Percentiles rank a stretch among this genome's conserved stretches.
Evolutionary conservation across 2,888 invertebrate species (phyloP).

Genomic region (Crossocerus cetratus): DNA sequence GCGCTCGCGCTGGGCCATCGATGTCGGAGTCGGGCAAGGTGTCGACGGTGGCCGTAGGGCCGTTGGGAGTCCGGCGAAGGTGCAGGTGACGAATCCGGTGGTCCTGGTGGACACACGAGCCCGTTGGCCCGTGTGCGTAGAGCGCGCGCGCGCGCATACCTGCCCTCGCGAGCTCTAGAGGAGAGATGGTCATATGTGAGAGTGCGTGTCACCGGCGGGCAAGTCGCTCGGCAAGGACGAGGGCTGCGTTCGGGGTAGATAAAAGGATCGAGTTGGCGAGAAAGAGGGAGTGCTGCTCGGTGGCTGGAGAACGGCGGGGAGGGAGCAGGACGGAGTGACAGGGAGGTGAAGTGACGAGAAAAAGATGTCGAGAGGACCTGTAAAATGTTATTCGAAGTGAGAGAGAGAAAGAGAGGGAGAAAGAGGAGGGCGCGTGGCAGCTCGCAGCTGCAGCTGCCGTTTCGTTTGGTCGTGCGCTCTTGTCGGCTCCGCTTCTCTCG

Average conservation of each 20-base stretch:
- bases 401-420: neutral
- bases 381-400: slow-evolving; percentile 62
- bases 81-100: slow-evolving; percentile 76
- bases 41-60: slow-evolving; percentile 65
- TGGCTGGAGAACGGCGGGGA: slow-evolving; percentile 14
- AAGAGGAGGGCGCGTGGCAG: slow-evolving; percentile 69
- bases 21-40: slow-evolving; percentile 57
- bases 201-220: neutral
- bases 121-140: slow-evolving; percentile 27
- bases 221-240: too few species aligned
- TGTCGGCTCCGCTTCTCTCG: slow-evolving; percentile 6
- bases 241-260: slow-evolving; percentile 2
- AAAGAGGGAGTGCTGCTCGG: slow-evolving; percentile 16
- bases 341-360: slow-evolving; percentile 36
- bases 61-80: slow-evolving; percentile 57
- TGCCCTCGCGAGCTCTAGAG: slow-evolving; percentile 38
- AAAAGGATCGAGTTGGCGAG: slow-evolving; percentile 17
- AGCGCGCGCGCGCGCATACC: slow-evolving; percentile 17
- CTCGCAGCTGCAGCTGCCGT: slow-evolving; percentile 69
- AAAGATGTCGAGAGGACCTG: slow-evolving; percentile 56
- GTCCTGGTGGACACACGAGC: slow-evolving; percentile 62
- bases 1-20: neutral
- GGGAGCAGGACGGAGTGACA: slow-evolving; percentile 36
- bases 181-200: slow-evolving; percentile 1
- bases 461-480: slow-evolving; percentile 47